Conservation (phyloP, 2,113 vertebrate genomes). For the Coreoperca whiteheadi region DNA sequence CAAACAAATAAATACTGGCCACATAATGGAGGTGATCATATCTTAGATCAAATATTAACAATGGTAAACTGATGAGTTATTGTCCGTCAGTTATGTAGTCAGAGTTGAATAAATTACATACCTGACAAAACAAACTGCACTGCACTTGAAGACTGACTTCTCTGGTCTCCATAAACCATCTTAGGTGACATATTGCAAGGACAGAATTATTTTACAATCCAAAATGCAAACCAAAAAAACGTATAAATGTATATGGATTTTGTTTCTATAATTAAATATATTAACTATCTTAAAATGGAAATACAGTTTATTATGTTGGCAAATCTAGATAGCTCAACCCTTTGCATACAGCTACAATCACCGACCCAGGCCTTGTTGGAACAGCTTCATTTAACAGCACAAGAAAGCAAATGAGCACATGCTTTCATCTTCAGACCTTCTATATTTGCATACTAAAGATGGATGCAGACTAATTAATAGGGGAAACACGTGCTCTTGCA, state of each 20-base stretch:
- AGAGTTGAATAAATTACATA: neutral
- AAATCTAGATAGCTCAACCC: neutral
- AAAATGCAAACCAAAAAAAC: neutral
- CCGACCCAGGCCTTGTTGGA: neutral
- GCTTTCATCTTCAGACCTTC: neutral
- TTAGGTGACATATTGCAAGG: neutral
- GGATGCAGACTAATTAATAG: conserved; percentile 51
- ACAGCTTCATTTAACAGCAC: conserved; percentile 5
- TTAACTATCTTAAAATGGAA: neutral
- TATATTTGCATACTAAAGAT: conserved; percentile 58
- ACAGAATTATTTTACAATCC: neutral
- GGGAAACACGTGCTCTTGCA: conserved; percentile 23
- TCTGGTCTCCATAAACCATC: neutral
- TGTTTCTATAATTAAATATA: neutral
- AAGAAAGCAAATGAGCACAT: neutral
- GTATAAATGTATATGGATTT: neutral
- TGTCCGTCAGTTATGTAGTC: neutral
- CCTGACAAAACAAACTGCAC: neutral
- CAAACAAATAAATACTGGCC: neutral
- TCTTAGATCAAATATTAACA: neutral
- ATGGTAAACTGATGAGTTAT: neutral
- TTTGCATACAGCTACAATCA: neutral
- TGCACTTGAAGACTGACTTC: neutral
- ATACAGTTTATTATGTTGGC: neutral
- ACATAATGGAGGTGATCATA: neutral